Conservation (phyloP, 2,113 vertebrate genomes). For the Tylochromis polylepis region DNA sequence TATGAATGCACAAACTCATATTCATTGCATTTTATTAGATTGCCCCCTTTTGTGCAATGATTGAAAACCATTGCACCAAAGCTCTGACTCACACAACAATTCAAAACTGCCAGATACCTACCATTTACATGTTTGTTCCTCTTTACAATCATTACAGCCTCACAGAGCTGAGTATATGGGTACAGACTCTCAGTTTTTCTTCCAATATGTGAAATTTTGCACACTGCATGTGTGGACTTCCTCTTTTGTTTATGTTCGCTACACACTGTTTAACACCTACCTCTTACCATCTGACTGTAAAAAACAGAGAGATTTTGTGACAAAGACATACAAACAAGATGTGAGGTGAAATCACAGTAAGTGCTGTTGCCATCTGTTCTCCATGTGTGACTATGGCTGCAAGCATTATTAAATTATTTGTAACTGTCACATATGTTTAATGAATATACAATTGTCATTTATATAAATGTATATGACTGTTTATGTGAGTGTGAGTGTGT, state of each 20-base stretch:
- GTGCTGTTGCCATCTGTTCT: neutral
- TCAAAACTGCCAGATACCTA: neutral
- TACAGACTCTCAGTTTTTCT: neutral
- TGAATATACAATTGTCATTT: neutral
- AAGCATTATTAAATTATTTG: neutral
- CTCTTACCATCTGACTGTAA: neutral
- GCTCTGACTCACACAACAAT: neutral
- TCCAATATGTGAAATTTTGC: neutral
- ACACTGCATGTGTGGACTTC: neutral
- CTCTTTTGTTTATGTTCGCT: neutral
- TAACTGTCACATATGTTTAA: neutral
- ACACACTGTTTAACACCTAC: neutral
- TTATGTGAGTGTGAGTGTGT: neutral
- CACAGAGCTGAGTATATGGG: neutral
- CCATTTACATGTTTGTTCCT: neutral
- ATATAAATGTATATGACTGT: neutral
- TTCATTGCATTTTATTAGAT: neutral
- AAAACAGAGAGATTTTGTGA: neutral
- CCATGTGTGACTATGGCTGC: neutral
- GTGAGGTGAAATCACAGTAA: neutral
- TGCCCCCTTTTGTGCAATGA: no score
- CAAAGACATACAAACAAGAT: neutral
- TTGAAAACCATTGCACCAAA: no score
- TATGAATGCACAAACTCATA: neutral
- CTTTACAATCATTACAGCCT: neutral